phyloP scores from a whole-genome alignment of 2,113 vertebrate genomes.

The Callocephalon fimbriatum region DNA sequence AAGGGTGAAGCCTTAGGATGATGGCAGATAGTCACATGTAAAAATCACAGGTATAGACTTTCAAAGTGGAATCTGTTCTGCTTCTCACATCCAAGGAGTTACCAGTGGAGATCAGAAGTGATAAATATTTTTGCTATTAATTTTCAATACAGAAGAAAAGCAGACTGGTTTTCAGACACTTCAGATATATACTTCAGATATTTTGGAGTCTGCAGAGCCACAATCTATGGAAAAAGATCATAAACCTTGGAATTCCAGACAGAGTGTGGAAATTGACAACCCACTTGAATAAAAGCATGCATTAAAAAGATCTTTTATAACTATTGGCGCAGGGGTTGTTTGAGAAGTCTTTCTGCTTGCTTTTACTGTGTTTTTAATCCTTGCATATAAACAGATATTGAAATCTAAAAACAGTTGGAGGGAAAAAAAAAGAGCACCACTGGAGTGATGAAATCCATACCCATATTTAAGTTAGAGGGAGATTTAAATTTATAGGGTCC shows the following conservation, averaged over 20 bases:
- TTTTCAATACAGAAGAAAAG: background rate
- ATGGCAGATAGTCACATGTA: background rate
- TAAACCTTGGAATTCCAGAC: background rate
- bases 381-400: background rate
- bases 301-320: background rate
- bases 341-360: background rate
- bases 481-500: background rate
- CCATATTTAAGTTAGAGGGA: background rate
- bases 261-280: background rate
- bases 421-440: background rate
- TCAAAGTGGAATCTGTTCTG: background rate
- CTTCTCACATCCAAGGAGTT: background rate
- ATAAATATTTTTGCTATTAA: background rate
- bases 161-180: background rate
- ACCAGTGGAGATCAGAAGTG: accelerated
- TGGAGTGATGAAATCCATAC: background rate
- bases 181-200: background rate
- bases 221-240: background rate
- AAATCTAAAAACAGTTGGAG: background rate
- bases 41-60: background rate
- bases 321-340: background rate
- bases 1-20: background rate
- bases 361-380: background rate
- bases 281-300: background rate
- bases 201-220: background rate